A percentile compares a stretch with the other conserved stretches of the same genome.
These are phyloP conservation scores for Trialeurodes vaporariorum DNA, from an alignment of 1,140 invertebrate genomes.

Conservation along the genomic window DNA sequence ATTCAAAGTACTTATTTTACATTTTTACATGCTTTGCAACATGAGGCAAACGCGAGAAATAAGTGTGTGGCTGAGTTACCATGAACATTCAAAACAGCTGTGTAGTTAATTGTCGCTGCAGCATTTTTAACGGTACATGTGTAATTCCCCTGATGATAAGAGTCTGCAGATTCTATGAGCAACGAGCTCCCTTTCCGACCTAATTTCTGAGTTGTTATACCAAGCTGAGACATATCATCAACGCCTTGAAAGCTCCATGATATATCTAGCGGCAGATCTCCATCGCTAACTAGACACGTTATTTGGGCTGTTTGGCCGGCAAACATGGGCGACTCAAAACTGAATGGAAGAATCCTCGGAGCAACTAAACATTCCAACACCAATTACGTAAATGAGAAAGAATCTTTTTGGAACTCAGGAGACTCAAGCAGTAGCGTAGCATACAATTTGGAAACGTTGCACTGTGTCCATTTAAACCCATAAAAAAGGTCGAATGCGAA, in stretches of 20 bases:
- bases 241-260: constrained; percentile 29
- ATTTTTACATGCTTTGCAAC: not conserved
- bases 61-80: constrained; percentile 23
- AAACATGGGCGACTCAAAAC: constrained; percentile 35
- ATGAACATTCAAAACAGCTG: constrained; percentile 35
- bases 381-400: not conserved
- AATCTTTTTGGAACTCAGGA: not conserved
- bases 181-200: constrained; percentile 56
- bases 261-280: constrained; percentile 33
- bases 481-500: too few species aligned
- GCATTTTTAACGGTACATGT: constrained; percentile 37
- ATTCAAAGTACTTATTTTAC: too few species aligned
- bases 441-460: too few species aligned
- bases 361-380: constrained; percentile 34
- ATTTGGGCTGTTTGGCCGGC: constrained; percentile 38
- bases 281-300: constrained; percentile 30
- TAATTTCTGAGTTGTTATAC: constrained; percentile 38
- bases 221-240: constrained; percentile 16
- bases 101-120: constrained; percentile 32
- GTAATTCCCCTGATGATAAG: constrained; percentile 38
- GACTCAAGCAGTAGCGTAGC: too few species aligned
- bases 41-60: constrained; percentile 1
- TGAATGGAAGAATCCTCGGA: constrained; percentile 38
- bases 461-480: too few species aligned
- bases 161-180: constrained; percentile 42